phyloP scores from a whole-genome alignment of 2,888 invertebrate species.

The Vanessa cardui region DNA sequence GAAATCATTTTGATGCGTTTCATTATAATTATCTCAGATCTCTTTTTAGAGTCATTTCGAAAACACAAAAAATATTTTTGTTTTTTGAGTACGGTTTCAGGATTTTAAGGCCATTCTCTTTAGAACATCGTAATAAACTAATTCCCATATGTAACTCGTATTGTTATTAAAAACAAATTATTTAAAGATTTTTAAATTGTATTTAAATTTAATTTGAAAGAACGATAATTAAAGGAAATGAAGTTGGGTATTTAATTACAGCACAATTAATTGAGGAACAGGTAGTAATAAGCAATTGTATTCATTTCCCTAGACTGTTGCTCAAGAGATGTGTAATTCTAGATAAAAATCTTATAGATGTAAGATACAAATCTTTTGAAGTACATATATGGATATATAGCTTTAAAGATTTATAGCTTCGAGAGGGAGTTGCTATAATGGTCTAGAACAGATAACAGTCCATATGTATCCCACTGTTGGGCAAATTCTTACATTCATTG shows the following conservation, averaged over 20 bases:
- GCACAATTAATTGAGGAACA: slow-evolving; percentile 30
- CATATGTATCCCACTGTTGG: too few relatives aligned
- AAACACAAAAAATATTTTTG: background rate
- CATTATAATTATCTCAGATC: slow-evolving; percentile 4
- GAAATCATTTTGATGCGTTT: slow-evolving; percentile 10
- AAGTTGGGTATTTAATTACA: slow-evolving; percentile 6
- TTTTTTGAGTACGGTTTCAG: slow-evolving; percentile 1
- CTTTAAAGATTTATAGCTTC: background rate
- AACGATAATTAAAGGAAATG: slow-evolving; percentile 12
- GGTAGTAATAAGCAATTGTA: slow-evolving; percentile 41
- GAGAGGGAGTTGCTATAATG: too few relatives aligned
- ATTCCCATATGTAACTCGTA: background rate
- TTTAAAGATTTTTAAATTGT: background rate
- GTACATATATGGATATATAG: background rate
- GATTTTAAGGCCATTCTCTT: background rate
- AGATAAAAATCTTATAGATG: slow-evolving; percentile 16
- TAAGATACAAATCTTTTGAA: background rate
- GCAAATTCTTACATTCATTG: too few relatives aligned
- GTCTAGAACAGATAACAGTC: too few relatives aligned
- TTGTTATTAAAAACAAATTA: background rate
- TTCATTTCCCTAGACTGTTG: slow-evolving; percentile 44
- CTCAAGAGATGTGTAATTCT: slow-evolving; percentile 23
- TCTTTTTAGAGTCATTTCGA: background rate
- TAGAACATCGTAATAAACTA: background rate
- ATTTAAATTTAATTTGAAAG: slow-evolving; percentile 5